Conservation (phyloP, 1,140 invertebrate genomes). For the Leptopilina clavipes region DNA sequence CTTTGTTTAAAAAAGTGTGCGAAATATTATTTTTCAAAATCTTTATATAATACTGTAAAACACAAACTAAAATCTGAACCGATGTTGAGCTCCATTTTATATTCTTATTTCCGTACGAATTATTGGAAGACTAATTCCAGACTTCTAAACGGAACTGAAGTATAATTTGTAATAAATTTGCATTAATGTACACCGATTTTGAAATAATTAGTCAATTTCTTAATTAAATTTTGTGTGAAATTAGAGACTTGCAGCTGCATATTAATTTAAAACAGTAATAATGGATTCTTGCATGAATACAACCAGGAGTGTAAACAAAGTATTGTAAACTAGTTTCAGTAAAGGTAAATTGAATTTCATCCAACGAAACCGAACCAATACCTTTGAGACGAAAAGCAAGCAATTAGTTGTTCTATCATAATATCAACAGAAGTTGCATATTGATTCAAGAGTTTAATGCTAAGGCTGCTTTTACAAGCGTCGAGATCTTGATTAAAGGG, state of each 20-base stretch:
- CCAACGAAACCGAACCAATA: not conserved
- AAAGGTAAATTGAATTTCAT: conserved; percentile 1
- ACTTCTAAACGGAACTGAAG: too few species aligned
- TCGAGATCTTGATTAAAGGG: conserved; percentile 9
- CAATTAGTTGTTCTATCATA: conserved; percentile 14
- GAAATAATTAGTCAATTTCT: too few species aligned
- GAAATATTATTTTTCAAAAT: not conserved
- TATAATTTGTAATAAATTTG: too few species aligned
- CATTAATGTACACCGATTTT: too few species aligned
- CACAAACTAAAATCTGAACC: too few species aligned
- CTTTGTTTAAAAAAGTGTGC: not conserved
- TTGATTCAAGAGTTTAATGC: conserved; percentile 27
- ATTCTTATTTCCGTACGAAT: too few species aligned
- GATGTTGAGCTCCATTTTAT: too few species aligned
- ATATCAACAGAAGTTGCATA: conserved; percentile 23
- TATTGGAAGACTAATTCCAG: too few species aligned
- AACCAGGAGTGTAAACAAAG: conserved; percentile 7
- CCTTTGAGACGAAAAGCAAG: not conserved
- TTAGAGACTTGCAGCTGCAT: too few species aligned
- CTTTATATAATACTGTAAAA: not conserved
- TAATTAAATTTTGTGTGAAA: too few species aligned
- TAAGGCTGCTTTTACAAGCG: not conserved
- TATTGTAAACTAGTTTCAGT: not conserved
- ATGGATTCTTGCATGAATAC: not conserved
- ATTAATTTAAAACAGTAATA: not conserved